Evolutionary conservation across 2,888 invertebrate species (phyloP).

Genomic region (Coelinius sp.): DNA sequence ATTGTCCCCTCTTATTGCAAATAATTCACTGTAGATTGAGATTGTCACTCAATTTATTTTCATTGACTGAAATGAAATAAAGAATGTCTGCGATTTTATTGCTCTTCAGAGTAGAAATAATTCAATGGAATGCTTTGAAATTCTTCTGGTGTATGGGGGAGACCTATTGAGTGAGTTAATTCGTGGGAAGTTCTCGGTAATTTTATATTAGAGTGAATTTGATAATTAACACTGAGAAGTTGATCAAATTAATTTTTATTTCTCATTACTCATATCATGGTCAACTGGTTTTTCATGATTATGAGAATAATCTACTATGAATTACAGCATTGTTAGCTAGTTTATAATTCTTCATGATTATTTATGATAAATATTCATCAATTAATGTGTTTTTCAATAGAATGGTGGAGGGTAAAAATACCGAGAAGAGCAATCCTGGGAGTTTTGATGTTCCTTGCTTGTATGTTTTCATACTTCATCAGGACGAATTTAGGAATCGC

Average conservation of each 20-base stretch:
- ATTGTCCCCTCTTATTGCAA: not conserved
- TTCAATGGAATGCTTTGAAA: not conserved
- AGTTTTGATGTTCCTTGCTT: constrained; percentile 81
- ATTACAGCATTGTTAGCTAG: not conserved
- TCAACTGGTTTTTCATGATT: too few relatives aligned
- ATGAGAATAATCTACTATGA: not conserved
- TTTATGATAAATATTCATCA: not conserved
- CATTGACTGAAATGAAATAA: constrained; percentile 1
- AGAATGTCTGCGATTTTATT: not conserved
- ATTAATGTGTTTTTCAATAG: too few relatives aligned
- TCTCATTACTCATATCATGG: too few relatives aligned
- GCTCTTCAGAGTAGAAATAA: not conserved
- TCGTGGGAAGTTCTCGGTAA: not conserved
- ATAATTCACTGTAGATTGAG: not conserved
- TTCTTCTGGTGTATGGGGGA: not conserved
- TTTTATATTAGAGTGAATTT: not conserved
- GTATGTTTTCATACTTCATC: constrained; percentile 83
- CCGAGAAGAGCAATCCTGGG: constrained; percentile 75
- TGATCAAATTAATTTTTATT: too few relatives aligned
- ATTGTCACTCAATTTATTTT: constrained; percentile 6
- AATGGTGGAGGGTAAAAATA: constrained; percentile 63
- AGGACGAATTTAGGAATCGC: constrained; percentile 83
- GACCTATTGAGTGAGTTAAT: not conserved
- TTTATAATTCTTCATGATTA: not conserved
- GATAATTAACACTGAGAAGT: too few relatives aligned